phyloP scores from a whole-genome alignment of 2,888 invertebrate species.

The Brachyopa scutellaris region DNA sequence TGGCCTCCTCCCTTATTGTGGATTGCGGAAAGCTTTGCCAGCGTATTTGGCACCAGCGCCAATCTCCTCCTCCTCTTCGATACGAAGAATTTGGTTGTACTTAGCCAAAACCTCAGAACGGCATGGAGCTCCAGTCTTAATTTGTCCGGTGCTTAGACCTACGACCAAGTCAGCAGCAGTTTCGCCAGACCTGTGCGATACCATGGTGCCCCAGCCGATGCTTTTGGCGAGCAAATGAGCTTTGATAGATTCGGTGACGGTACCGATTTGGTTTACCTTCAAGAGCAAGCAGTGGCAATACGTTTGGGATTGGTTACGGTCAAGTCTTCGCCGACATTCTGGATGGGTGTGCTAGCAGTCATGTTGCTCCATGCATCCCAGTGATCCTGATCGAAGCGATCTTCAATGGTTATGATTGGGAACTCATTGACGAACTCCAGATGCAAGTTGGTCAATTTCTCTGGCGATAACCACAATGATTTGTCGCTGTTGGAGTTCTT shows the following conservation, averaged over 20 bases:
- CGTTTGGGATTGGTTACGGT: slow-evolving; percentile 97
- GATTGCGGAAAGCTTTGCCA: slow-evolving; percentile 97
- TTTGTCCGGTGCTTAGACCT: slow-evolving; percentile 98
- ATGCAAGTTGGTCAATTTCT: slow-evolving; percentile 93
- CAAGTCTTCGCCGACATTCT: slow-evolving; percentile 97
- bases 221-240: slow-evolving; percentile 94
- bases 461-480: slow-evolving; percentile 89
- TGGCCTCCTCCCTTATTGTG: slow-evolving; percentile 81
- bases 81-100: slow-evolving; percentile 99
- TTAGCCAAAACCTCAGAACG: slow-evolving; percentile 99
- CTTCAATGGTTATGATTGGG: slow-evolving; percentile 98
- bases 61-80: slow-evolving; percentile 99
- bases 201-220: slow-evolving; percentile 99
- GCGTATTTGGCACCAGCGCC: slow-evolving; percentile 95
- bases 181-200: slow-evolving; percentile 98
- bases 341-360: slow-evolving; percentile 89
- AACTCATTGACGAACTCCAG: slow-evolving; percentile 95
- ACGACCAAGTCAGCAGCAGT: slow-evolving; percentile 99
- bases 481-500: slow-evolving; percentile 96
- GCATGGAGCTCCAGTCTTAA: slow-evolving; percentile 99
- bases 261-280: slow-evolving; percentile 99
- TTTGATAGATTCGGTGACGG: slow-evolving; percentile 97
- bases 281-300: slow-evolving; percentile 95
- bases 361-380: slow-evolving; percentile 96
- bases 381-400: slow-evolving; percentile 99